phyloP scores from a whole-genome alignment of 2,888 invertebrate species.

The Priocnemis perturbator region DNA sequence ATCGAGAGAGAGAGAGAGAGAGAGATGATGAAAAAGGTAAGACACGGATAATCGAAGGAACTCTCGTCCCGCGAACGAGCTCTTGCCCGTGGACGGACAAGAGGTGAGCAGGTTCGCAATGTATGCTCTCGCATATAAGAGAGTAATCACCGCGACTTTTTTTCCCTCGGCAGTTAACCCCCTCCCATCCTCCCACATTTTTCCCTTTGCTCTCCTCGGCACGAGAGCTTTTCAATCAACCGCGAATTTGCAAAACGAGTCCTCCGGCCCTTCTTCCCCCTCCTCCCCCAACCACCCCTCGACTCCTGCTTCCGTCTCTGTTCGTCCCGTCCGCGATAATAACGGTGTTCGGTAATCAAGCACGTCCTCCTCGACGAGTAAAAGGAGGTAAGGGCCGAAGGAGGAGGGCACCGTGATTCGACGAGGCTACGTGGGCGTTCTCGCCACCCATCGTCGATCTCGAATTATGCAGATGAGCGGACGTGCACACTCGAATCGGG shows the following conservation, averaged over 20 bases:
- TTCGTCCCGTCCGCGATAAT: constrained; percentile 50
- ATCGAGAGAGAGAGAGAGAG: too few relatives aligned
- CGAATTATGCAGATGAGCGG: constrained; percentile 51
- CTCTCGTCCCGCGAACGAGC: constrained; percentile 9
- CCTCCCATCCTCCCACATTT: constrained; percentile 32
- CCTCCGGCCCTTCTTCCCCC: constrained; percentile 20
- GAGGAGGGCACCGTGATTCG: constrained; percentile 43
- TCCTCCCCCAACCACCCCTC: constrained; percentile 16
- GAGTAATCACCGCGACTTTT: constrained; percentile 49
- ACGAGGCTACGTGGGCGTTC: constrained; percentile 59
- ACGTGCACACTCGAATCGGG: constrained; percentile 36
- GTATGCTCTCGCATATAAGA: constrained; percentile 31
- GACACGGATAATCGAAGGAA: constrained; percentile 24
- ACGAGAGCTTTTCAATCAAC: constrained; percentile 66
- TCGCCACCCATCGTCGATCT: constrained; percentile 45
- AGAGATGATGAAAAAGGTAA: not conserved
- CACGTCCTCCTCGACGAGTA: constrained; percentile 51
- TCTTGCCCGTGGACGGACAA: constrained; percentile 2
- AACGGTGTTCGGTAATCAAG: constrained; percentile 65
- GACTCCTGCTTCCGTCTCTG: not conserved
- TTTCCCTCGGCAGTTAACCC: constrained; percentile 31
- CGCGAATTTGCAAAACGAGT: constrained; percentile 68
- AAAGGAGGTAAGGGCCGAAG: constrained; percentile 25
- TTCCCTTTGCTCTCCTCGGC: constrained; percentile 16
- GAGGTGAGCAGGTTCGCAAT: not conserved